A percentile compares a stretch with the other conserved stretches of the same genome.
phyloP scores from a whole-genome alignment of 1,140 invertebrate species.

The Plodia interpunctella region DNA sequence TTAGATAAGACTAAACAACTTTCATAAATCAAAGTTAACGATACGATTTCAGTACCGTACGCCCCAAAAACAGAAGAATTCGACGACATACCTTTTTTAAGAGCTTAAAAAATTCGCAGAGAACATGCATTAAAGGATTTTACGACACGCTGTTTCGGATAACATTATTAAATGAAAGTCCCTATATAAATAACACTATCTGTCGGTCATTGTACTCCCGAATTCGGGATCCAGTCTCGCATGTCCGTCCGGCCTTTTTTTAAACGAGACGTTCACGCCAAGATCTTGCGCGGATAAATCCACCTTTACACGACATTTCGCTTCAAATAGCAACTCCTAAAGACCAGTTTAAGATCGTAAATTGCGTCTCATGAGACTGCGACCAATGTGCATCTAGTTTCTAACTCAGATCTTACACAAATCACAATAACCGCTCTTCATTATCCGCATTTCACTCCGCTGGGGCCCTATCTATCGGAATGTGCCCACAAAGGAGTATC shows the following conservation, averaged over 20 bases:
- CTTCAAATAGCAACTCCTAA: conserved; percentile 19
- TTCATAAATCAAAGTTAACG: conserved; percentile 1
- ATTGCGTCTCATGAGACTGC: conserved; percentile 35
- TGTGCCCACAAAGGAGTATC: conserved; percentile 64
- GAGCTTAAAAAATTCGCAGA: conserved; percentile 23
- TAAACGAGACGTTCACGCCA: neutral
- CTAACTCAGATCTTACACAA: conserved; percentile 52
- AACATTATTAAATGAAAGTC: conserved; percentile 59
- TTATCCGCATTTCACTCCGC: conserved; percentile 63
- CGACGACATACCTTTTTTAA: conserved; percentile 18
- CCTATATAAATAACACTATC: conserved; percentile 56
- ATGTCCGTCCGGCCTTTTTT: conserved; percentile 34
- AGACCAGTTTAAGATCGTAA: conserved; percentile 37
- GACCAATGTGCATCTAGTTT: conserved; percentile 43
- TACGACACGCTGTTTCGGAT: conserved; percentile 37
- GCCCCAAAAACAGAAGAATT: neutral
- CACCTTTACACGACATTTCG: neutral
- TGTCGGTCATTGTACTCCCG: conserved; percentile 47
- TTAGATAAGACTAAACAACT: neutral
- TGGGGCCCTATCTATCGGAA: conserved; percentile 63
- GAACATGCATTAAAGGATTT: conserved; percentile 39
- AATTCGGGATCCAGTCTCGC: conserved; percentile 33
- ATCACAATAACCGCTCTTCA: conserved; percentile 70
- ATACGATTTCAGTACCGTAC: neutral
- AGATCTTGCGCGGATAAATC: neutral